Evolutionary conservation across 2,113 vertebrate species (phyloP), one percentile per base, ranked within the genome.

Genomic region (Garra rufa): DNA sequence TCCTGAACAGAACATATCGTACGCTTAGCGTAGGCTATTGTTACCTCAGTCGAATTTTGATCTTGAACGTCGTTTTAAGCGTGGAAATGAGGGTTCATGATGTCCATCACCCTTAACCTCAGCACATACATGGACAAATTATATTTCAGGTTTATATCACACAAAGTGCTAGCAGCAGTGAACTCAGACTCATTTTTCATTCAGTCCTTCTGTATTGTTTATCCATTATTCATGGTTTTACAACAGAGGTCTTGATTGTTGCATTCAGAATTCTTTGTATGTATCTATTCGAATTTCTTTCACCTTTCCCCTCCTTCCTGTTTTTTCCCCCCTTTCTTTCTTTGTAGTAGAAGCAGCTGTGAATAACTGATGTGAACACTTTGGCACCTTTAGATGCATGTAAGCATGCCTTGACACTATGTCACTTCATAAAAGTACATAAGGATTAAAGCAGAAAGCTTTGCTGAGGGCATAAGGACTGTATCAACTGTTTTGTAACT

Each of bases 211-310:
- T 57, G 11, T 41, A 61, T 61, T 57, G 6, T 38, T 41, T 59
- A 61, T 78, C n/a, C 30, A 78, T 78, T 78, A 78, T 61, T 78
- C 76, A 78, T 78, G 14, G 55, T 44, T 78, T 78, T 44, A 61
- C 76, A 78, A 61, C 38, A 43, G n/a, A 61, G 76, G 55, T 61
- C 55, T 61, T 78, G 14, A 17, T 57, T 61, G 26, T 61, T 78
- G 76, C 14, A 19, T 78, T 44, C 11, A 41, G 28, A 41, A 77
- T 41, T 78, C 1, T 57, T 76, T 38, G 48, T 17, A 74, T 15
- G 43, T 38, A 8, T 76, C 48, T 26, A 21, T 55, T 57, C 8
- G 5, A 76, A 4, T 9, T 34, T 38, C 21, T 59, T 43, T 61
- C 38, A 28, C 55, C 15, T n/a, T 24, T 28, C 74, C 44, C 65